phyloP scores from a whole-genome alignment of 2,888 invertebrate species.

The Eulithis prunata region DNA sequence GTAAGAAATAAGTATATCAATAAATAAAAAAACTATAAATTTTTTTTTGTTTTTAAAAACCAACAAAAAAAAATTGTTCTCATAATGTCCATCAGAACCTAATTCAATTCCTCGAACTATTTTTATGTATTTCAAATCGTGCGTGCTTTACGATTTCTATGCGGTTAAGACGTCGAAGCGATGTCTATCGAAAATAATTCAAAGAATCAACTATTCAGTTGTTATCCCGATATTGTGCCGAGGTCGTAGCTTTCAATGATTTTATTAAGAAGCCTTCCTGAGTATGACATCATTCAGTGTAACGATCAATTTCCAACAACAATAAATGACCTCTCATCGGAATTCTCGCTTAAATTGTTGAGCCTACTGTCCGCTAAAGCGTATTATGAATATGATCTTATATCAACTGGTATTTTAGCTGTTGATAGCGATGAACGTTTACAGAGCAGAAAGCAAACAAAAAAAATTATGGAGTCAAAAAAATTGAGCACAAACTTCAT shows the following conservation, averaged over 20 bases:
- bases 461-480: no score
- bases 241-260: constrained; percentile 43
- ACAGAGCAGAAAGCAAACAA: no score
- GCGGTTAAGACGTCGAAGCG: constrained; percentile 7
- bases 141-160: not conserved
- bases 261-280: constrained; percentile 46
- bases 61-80: no score
- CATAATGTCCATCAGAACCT: not conserved
- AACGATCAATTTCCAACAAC: constrained; percentile 54
- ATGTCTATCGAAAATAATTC: constrained; percentile 38
- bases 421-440: no score
- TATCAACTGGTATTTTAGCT: no score
- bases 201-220: constrained; percentile 36
- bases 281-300: constrained; percentile 51
- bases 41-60: no score
- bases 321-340: constrained; percentile 64
- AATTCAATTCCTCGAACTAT: constrained; percentile 1
- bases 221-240: constrained; percentile 33
- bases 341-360: constrained; percentile 50
- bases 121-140: constrained; percentile 9
- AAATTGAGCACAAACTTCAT: no score
- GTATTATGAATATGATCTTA: not conserved
- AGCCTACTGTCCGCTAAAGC: constrained; percentile 17
- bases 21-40: no score
- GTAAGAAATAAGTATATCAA: no score